phyloP scores from a whole-genome alignment of 2,888 invertebrate genomes.

The Cylindroiulus punctatus region DNA sequence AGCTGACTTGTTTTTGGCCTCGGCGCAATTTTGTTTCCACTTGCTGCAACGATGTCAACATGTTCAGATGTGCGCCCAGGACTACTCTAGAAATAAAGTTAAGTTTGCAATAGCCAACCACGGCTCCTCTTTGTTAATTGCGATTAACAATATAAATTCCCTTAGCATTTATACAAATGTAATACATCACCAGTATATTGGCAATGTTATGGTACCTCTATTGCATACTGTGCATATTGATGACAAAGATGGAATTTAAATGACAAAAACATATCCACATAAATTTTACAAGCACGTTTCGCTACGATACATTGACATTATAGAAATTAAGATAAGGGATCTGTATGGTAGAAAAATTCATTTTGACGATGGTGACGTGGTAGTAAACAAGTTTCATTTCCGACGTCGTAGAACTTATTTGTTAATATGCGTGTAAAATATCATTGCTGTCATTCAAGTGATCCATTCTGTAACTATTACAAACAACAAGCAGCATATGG shows the following conservation, averaged over 20 bases:
- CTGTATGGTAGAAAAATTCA: constrained; percentile 3
- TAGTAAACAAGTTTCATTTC: background rate
- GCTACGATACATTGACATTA: background rate
- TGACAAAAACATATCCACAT: too few relatives aligned
- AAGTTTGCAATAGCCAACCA: too few relatives aligned
- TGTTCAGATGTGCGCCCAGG: too few relatives aligned
- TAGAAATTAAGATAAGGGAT: background rate
- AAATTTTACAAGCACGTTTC: background rate
- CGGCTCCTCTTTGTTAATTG: too few relatives aligned
- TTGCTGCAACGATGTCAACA: too few relatives aligned
- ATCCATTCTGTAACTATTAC: background rate
- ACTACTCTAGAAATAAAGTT: too few relatives aligned
- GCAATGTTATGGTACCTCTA: background rate
- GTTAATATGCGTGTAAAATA: constrained; percentile 7
- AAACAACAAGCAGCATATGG: background rate
- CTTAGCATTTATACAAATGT: background rate
- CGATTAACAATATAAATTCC: too few relatives aligned
- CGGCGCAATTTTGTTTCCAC: too few relatives aligned
- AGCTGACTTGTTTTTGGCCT: too few relatives aligned
- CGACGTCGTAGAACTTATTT: background rate
- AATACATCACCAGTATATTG: background rate
- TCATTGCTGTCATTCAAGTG: background rate
- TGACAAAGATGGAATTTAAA: too few relatives aligned
- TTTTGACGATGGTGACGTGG: background rate
- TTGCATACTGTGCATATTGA: background rate